phyloP scores from a whole-genome alignment of 1,140 invertebrate genomes.

The Drosophila pectinifera region DNA sequence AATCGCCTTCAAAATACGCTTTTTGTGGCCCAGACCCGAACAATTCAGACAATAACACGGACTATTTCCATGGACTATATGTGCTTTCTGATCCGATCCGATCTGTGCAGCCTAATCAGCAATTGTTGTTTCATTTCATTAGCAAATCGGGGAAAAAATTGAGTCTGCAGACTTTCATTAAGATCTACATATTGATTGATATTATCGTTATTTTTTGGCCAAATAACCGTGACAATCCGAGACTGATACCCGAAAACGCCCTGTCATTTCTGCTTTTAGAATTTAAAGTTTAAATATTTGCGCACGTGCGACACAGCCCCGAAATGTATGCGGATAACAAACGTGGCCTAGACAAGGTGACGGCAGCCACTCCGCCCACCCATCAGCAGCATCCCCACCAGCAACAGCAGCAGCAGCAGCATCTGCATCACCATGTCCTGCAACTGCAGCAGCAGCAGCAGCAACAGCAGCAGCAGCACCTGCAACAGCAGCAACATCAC shows the following conservation, averaged over 20 bases:
- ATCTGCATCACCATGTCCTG: conserved; percentile 63
- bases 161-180: conserved; percentile 77
- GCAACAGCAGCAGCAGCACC: conserved; percentile 62
- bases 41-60: conserved; percentile 62
- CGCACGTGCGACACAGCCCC: conserved; percentile 60
- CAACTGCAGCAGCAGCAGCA: conserved; percentile 69
- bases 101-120: conserved; percentile 51
- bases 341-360: conserved; percentile 77
- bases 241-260: conserved; percentile 12
- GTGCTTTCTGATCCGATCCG: conserved; percentile 18
- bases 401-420: conserved; percentile 62
- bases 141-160: conserved; percentile 49
- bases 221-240: conserved; percentile 45
- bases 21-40: conserved; percentile 28
- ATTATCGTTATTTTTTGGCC: conserved; percentile 47
- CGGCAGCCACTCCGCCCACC: conserved; percentile 55
- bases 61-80: conserved; percentile 26
- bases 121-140: conserved; percentile 73
- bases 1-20: conserved; percentile 56
- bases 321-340: conserved; percentile 79
- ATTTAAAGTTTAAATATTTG: conserved; percentile 68
- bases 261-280: conserved; percentile 71
- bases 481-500: conserved; percentile 66
- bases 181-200: conserved; percentile 56
- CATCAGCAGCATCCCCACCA: conserved; percentile 61